Evolutionary conservation across 2,888 invertebrate genomes (phyloP).

Genomic region (Tanytarsus gracilentus): DNA sequence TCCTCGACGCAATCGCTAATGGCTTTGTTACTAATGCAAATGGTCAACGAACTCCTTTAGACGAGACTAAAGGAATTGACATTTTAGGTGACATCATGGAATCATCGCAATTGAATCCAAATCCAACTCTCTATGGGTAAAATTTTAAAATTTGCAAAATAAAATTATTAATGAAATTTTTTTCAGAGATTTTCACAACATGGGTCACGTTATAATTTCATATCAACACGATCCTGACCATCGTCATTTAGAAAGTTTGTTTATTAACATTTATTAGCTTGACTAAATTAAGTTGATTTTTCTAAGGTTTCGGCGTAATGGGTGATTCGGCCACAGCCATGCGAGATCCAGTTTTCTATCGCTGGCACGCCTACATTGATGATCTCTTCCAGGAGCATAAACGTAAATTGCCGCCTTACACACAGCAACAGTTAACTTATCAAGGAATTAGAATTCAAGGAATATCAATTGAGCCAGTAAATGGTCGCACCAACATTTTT

Average conservation of each 20-base stretch:
- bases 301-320: slow-evolving; percentile 57
- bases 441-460: slow-evolving; percentile 51
- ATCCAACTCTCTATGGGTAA: slow-evolving; percentile 60
- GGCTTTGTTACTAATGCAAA: not conserved
- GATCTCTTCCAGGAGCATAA: slow-evolving; percentile 69
- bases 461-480: slow-evolving; percentile 45
- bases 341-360: slow-evolving; percentile 79
- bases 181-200: slow-evolving; percentile 55
- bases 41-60: slow-evolving; percentile 49
- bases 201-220: slow-evolving; percentile 70
- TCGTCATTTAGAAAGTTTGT: slow-evolving; percentile 58
- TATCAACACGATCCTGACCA: slow-evolving; percentile 74
- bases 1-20: not conserved
- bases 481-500: slow-evolving; percentile 49
- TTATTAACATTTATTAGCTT: too few relatives aligned
- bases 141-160: slow-evolving; percentile 17
- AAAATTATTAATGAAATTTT: not conserved
- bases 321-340: slow-evolving; percentile 69
- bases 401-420: slow-evolving; percentile 57
- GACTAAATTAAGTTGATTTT: too few relatives aligned
- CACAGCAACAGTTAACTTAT: slow-evolving; percentile 43
- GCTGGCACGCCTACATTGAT: slow-evolving; percentile 73
- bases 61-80: slow-evolving; percentile 65
- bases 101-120: slow-evolving; percentile 57
- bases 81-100: slow-evolving; percentile 72